A percentile compares a stretch with the other conserved stretches of the same genome.
Evolutionary conservation across 2,797 vertebrate genomes (phyloP).

Genomic region (Cryptoblepharus egeriae): DNA sequence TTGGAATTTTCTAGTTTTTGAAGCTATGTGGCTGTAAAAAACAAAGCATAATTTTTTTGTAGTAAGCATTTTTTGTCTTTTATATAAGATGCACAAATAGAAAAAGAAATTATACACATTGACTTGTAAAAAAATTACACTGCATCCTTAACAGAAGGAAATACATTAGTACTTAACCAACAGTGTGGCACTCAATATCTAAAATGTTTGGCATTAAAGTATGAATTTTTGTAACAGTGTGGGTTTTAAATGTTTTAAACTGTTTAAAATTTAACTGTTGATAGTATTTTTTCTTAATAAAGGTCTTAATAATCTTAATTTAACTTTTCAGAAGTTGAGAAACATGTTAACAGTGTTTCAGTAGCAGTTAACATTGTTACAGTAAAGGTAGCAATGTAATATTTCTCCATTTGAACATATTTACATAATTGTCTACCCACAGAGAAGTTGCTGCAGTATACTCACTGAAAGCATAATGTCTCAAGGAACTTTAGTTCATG

Average conservation of each 20-base stretch:
- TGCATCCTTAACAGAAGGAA: too few species aligned
- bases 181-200: not conserved
- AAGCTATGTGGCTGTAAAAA: not conserved
- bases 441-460: not conserved
- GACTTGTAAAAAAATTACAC: too few species aligned
- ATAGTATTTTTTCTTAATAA: too few species aligned
- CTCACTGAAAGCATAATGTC: not conserved
- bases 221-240: not conserved
- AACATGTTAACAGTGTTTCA: not conserved
- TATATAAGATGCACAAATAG: too few species aligned
- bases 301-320: too few species aligned
- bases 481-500: not conserved
- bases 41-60: not conserved
- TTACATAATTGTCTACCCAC: not conserved
- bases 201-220: not conserved
- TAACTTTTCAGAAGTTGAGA: too few species aligned
- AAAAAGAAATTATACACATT: too few species aligned
- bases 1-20: not conserved
- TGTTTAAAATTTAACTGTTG: not conserved
- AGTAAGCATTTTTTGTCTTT: not conserved
- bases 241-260: not conserved
- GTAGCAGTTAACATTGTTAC: not conserved
- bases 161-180: not conserved
- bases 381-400: not conserved
- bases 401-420: not conserved